Base-by-base conservation (phyloP, 64 coral and sea anemone species). In the Pachyseris speciosa region DNA sequence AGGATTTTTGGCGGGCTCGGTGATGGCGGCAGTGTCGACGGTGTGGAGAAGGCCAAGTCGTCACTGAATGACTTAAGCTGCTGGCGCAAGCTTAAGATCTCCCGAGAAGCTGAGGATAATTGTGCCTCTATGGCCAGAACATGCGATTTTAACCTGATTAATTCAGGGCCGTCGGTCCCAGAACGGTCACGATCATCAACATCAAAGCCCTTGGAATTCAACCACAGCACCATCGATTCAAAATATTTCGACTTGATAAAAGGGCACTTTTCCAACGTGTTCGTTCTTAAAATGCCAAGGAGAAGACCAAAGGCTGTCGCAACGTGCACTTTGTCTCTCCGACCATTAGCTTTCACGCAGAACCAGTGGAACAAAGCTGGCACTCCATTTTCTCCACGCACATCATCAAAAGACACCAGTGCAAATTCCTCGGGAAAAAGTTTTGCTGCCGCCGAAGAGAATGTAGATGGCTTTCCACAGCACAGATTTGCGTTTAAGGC, bases 401-500 rank as follows among this genome's bases (percentile, higher is more conserved):
- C 37, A 50, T 60, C 77, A 31, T 53, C 50, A n/a, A 81, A 81
- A 1, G 44, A 27, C 49, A 58, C 48, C 20, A 78, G 1, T 16
- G 44, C 30, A 24, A 53, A 78, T 48, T 78, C 75, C 75, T 49
- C 75, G 5, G 26, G 24, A 78, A 78, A 78, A 33, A 67, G 64
- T 29, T 67, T 67, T 33, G 64, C 64, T 67, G 55, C 27, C 12
- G 28, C 76, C 31, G 51, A 61, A 17, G 77, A 81, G 19, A 81
- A 81, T 30, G 77, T 81, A 19, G 52, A 81, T 36, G 77, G 77
- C 52, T 81, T 81, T 8, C 13, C 19, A 59, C 77, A 80, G 33
- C 76, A 81, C 22, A 81, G 22, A 58, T 81, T 32, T 17, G 16
- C 22, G 77, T 61, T 81, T 12, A 81, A 81, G 34, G 77, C 77